Evolutionary conservation across 53 echinoderm and acorn worm species (phyloP), one percentile per base, ranked within the genome.

Genomic region (Henricia sp.): DNA sequence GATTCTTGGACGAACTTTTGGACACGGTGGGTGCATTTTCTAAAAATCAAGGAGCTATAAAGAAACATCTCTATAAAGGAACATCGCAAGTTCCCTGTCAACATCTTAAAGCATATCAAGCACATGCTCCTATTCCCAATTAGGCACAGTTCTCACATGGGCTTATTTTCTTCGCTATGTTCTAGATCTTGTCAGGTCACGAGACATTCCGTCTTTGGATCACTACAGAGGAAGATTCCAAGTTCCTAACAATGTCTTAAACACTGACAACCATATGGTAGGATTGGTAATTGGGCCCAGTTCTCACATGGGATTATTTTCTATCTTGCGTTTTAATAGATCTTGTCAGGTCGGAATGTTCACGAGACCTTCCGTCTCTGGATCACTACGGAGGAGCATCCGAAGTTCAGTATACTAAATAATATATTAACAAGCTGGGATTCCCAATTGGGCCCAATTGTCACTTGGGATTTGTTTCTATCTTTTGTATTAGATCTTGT

Each of bases 341-440:
- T 83, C 16, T 37, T 73, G 34, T 51, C 25, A 11, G 77, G 82
- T 50, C 94, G 94, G 57, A 80, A 69, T 29, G 83, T 89, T 10
- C 96, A 95, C 43, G 93, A 93, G 59, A 35, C 67, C 2, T 95
- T 95, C 96, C 91, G 96, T 40, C 66, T 93, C 1, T 95, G 96
- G 96, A 91, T 95, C 73, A 95, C 96, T n/a, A 95, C 96, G 2
- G 96, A 95, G 71, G 91, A 91, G 0, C 93, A 93, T 60, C 89
- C 91, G 19, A 86, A 95, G 84, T 93, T 95, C 87, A n/a, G n/a
- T n/a, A n/a, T n/a, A n/a, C n/a, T n/a, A n/a, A n/a, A n/a, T n/a
- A n/a, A n/a, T n/a, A n/a, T n/a, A n/a, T n/a, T n/a, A n/a, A n/a
- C n/a, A n/a, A n/a, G n/a, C n/a, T n/a, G n/a, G n/a, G n/a, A n/a